phyloP scores from a whole-genome alignment of 2,888 invertebrate species.

The Aspidiotus rigidus region DNA sequence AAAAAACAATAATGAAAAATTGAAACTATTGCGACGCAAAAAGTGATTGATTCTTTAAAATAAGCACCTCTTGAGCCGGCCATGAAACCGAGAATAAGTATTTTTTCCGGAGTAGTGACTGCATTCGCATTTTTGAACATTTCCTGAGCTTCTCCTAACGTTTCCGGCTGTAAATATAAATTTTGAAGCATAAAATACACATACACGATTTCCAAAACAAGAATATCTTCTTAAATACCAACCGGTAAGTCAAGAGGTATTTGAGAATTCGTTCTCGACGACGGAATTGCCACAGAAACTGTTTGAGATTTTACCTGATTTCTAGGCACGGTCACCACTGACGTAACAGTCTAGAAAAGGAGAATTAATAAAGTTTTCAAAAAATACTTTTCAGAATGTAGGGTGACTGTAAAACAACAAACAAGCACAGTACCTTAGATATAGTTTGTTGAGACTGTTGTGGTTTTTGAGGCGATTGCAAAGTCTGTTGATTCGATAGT shows the following conservation, averaged over 20 bases:
- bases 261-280: slow-evolving; percentile 34
- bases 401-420: neutral
- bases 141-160: slow-evolving; percentile 93
- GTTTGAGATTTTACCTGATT: slow-evolving; percentile 22
- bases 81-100: slow-evolving; percentile 95
- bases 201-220: neutral
- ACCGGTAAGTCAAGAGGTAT: slow-evolving; percentile 57
- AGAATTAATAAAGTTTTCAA: neutral
- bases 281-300: slow-evolving; percentile 22
- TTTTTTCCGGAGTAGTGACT: slow-evolving; percentile 92
- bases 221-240: slow-evolving; percentile 37
- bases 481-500: slow-evolving; percentile 20
- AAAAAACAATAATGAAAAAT: neutral
- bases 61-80: slow-evolving; percentile 80
- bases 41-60: neutral
- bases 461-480: slow-evolving; percentile 43
- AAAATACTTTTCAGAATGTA: neutral
- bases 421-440: slow-evolving; percentile 10
- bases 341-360: slow-evolving; percentile 18
- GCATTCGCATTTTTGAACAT: slow-evolving; percentile 95
- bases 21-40: no score
- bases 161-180: slow-evolving; percentile 63
- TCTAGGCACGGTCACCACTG: slow-evolving; percentile 20
- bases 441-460: slow-evolving; percentile 38
- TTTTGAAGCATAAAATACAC: neutral